phyloP scores from a whole-genome alignment of 2,797 vertebrate genomes.

The Agapornis canus region DNA sequence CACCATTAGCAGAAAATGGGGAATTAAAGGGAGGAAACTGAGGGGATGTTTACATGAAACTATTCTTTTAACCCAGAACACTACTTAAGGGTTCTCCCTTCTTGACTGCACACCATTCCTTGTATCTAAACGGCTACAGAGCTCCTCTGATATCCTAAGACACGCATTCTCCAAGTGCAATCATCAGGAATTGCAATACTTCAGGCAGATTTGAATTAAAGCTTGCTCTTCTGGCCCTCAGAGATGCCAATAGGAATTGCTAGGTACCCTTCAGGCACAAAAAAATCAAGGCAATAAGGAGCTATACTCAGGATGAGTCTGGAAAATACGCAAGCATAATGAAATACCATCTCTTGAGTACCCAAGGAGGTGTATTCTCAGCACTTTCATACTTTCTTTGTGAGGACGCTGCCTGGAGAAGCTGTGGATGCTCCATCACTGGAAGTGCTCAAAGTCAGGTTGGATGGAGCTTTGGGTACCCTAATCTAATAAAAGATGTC shows the following conservation, averaged over 20 bases:
- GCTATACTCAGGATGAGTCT: neutral
- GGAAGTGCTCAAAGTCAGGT: neutral
- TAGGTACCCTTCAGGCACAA: neutral
- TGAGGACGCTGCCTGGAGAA: neutral
- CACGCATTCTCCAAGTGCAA: neutral
- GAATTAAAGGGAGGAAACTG: slow-evolving; percentile 38
- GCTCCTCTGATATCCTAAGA: neutral
- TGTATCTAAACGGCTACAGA: neutral
- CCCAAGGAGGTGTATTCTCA: neutral
- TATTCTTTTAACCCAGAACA: slow-evolving; percentile 37
- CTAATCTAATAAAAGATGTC: neutral
- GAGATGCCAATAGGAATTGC: neutral
- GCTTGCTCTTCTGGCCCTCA: neutral
- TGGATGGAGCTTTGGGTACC: neutral
- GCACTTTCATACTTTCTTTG: neutral
- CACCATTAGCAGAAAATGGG: slow-evolving; percentile 29
- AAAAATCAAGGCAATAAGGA: neutral
- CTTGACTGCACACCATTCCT: neutral
- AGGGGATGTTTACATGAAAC: slow-evolving; percentile 44
- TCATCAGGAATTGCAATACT: neutral
- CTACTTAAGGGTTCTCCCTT: neutral
- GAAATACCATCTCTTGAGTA: neutral
- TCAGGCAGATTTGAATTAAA: neutral
- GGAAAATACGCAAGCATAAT: fast-evolving
- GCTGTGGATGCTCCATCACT: neutral